These are phyloP conservation scores for Ia io DNA, from an alignment of 2,113 vertebrate genomes.

Conservation along the genomic window DNA sequence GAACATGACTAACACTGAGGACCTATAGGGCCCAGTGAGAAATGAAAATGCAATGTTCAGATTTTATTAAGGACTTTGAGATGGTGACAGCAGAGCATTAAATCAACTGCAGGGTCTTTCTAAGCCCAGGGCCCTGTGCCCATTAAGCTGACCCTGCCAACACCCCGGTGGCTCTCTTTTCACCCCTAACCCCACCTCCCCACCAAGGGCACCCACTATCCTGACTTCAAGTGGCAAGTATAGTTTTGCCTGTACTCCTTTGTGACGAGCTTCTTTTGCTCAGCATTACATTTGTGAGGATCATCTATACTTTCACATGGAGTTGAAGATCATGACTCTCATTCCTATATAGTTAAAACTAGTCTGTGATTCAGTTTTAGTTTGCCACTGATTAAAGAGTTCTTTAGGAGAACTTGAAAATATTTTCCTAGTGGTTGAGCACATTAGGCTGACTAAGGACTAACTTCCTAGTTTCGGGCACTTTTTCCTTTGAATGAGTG, in stretches of 20 bases:
- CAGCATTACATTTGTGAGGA: background rate
- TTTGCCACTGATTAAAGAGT: conserved; percentile 2
- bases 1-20: background rate
- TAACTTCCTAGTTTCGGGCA: background rate
- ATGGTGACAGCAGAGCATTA: background rate
- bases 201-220: background rate
- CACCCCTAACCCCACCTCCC: background rate
- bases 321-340: background rate
- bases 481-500: background rate
- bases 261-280: background rate
- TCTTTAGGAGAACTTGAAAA: background rate
- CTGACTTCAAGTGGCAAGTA: background rate
- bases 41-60: background rate
- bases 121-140: background rate
- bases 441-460: background rate
- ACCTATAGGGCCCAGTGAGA: background rate
- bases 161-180: too few species aligned
- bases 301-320: background rate
- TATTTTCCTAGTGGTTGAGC: background rate
- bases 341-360: background rate
- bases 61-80: background rate
- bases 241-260: background rate
- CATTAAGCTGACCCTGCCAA: background rate
- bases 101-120: background rate
- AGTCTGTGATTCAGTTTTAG: background rate